Base-by-base conservation (phyloP, 2,113 vertebrate species). In the Malaclemys terrapin region DNA sequence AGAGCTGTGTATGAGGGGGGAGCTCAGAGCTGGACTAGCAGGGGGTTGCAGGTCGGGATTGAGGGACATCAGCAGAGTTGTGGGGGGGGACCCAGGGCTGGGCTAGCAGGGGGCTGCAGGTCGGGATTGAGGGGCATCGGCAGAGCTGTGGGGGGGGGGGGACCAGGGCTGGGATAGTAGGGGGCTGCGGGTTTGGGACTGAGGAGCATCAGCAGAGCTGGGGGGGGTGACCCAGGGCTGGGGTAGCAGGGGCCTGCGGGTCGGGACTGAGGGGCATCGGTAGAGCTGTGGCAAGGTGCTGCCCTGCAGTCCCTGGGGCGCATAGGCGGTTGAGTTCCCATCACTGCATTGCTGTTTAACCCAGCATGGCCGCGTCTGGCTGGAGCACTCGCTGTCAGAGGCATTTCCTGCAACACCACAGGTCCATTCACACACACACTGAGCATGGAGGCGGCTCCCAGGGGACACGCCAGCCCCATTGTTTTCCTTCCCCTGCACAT, bases 111-210 rank as follows among this genome's bases (percentile, higher is more conserved):
- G 62, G 6, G 8, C 4, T n/a, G 35, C 2, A 4, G 62, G 62
- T 8, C 1, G 22, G 62, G 31, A 19, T 4, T 69, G 16, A 69
- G 35, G 16, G 8, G 2, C 2, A 8, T 4, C 2, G 6, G 2
- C 62, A n/a, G 62, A 69, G 62, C 16, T n/a, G 14, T 31, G 57
- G 5, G 50, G 3, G 62, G 62, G 35, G 8, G 8, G 35, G 7
- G 1, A 16, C 31, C 65, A 19, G 8, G 35, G 17, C 65, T 10
- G 17, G n/a, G 65, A 1, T n/a, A 22, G 65, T 19, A 20, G n/a
- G n/a, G 65, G 17, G 8, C 35, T 38, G 35, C 8, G 3, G 62
- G 59, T 14, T 14, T 1, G 27, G 29, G 14, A 65, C 8, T 62
- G 12, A 31, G 12, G 29, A 13, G 29, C 29, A 62, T 6, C 1